Evolutionary conservation across 2,113 vertebrate genomes (phyloP).

Genomic region (Oncorhynchus keta): DNA sequence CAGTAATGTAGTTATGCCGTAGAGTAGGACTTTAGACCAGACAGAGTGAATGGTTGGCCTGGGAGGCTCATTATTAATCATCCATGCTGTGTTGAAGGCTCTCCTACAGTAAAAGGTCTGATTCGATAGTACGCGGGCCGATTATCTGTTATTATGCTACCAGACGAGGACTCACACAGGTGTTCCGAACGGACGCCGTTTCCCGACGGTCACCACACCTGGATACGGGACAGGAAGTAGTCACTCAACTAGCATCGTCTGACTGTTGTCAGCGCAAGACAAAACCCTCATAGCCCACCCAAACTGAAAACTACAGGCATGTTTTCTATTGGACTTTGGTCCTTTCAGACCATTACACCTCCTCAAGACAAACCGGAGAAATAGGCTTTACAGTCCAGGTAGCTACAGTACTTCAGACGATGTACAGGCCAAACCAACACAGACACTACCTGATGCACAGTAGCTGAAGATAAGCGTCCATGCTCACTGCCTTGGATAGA

Average conservation of each 20-base stretch:
- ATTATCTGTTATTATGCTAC: conserved; percentile 65
- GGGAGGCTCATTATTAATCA: conserved; percentile 57
- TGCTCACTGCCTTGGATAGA: background rate
- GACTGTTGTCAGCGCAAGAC: conserved; percentile 40
- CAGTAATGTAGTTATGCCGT: background rate
- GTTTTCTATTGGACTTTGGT: too few species aligned
- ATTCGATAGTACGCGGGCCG: conserved; percentile 46
- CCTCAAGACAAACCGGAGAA: background rate
- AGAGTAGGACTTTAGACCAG: conserved; percentile 33
- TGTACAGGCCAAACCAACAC: background rate
- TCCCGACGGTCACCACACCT: conserved; percentile 28
- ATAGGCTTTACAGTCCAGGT: too few species aligned
- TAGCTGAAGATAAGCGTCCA: background rate
- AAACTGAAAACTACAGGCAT: background rate
- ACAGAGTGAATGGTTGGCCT: conserved; percentile 42
- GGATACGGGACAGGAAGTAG: conserved; percentile 36
- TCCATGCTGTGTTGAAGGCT: conserved; percentile 37
- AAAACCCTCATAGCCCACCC: background rate
- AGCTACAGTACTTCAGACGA: background rate
- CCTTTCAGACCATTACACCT: background rate
- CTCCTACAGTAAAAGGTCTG: conserved; percentile 26
- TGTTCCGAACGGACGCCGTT: conserved; percentile 25
- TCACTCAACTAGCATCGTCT: conserved; percentile 35
- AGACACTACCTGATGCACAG: background rate
- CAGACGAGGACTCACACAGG: conserved; percentile 34